phyloP scores from a whole-genome alignment of 2,888 invertebrate genomes.

The Liopterus haemorrhoidalis region DNA sequence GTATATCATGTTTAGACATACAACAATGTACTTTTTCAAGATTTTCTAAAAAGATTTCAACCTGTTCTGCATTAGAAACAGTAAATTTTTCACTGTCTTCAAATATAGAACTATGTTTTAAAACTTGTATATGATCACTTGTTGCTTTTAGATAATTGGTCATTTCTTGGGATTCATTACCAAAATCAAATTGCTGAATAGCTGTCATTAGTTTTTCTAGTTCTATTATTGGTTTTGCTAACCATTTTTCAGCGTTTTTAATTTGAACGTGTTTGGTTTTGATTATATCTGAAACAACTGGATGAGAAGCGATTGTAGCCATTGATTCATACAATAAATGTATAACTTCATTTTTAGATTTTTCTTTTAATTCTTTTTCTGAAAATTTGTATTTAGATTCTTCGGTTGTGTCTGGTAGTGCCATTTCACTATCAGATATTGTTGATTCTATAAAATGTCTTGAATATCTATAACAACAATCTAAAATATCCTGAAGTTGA shows the following conservation, averaged over 20 bases:
- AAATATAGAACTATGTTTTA: constrained; percentile 28
- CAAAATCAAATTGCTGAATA: constrained; percentile 18
- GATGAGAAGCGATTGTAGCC: constrained; percentile 11
- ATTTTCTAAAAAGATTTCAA: constrained; percentile 37
- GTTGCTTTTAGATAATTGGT: constrained; percentile 14
- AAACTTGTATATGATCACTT: constrained; percentile 22
- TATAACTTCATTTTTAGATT: constrained; percentile 17
- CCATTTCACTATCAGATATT: constrained; percentile 18
- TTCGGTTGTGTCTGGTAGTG: constrained; percentile 14
- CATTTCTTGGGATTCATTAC: constrained; percentile 12
- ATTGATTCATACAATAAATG: constrained; percentile 21
- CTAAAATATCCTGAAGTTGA: constrained; percentile 30
- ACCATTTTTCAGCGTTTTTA: constrained; percentile 21
- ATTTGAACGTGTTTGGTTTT: constrained; percentile 15
- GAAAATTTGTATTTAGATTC: constrained; percentile 14
- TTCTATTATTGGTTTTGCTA: constrained; percentile 26
- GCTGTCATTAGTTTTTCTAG: constrained; percentile 21
- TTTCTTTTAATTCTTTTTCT: constrained; percentile 22
- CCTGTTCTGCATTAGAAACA: constrained; percentile 34
- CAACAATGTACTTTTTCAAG: constrained; percentile 37
- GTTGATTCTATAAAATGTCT: constrained; percentile 10
- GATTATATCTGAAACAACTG: constrained; percentile 9
- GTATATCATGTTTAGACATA: constrained; percentile 33
- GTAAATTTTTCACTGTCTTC: constrained; percentile 11
- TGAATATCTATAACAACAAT: constrained; percentile 15